phyloP scores from a whole-genome alignment of 2,888 invertebrate genomes.

The Tenthredo mesomela region DNA sequence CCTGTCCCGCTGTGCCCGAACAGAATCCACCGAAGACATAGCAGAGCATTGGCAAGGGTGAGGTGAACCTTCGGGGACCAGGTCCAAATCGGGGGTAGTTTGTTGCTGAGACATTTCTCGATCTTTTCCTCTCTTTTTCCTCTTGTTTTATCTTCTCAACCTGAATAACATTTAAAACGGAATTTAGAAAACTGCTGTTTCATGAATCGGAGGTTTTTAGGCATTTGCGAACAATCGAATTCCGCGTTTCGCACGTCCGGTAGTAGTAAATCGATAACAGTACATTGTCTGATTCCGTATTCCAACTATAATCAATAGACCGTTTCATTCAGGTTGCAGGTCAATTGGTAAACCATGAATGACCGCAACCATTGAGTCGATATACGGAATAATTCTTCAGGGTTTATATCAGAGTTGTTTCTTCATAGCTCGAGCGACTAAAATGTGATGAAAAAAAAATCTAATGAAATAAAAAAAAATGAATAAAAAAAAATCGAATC shows the following conservation, averaged over 20 bases:
- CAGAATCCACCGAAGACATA: slow-evolving; percentile 64
- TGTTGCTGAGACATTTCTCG: slow-evolving; percentile 66
- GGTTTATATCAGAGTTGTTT: not conserved
- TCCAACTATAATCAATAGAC: slow-evolving; percentile 9
- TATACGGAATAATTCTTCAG: not conserved
- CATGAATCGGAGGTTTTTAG: not conserved
- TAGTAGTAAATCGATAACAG: slow-evolving; percentile 8
- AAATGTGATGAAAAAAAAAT: not conserved
- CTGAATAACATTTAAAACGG: not conserved
- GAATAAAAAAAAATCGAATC: not conserved
- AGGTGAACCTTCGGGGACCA: slow-evolving; percentile 62
- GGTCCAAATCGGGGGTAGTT: slow-evolving; percentile 61
- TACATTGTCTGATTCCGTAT: not conserved
- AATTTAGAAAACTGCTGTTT: not conserved
- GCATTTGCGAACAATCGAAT: not conserved
- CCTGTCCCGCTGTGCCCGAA: slow-evolving; percentile 63
- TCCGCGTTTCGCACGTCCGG: slow-evolving; percentile 20
- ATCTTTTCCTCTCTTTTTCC: not conserved
- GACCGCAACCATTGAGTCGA: not conserved
- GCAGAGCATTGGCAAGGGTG: slow-evolving; percentile 67
- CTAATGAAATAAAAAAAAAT: too few species aligned
- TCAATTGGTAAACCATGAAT: not conserved
- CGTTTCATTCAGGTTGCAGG: slow-evolving; percentile 10
- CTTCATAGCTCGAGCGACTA: not conserved
- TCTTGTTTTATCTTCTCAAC: not conserved